phyloP scores from a whole-genome alignment of 2,113 vertebrate genomes.

The Todiramphus chloris region DNA sequence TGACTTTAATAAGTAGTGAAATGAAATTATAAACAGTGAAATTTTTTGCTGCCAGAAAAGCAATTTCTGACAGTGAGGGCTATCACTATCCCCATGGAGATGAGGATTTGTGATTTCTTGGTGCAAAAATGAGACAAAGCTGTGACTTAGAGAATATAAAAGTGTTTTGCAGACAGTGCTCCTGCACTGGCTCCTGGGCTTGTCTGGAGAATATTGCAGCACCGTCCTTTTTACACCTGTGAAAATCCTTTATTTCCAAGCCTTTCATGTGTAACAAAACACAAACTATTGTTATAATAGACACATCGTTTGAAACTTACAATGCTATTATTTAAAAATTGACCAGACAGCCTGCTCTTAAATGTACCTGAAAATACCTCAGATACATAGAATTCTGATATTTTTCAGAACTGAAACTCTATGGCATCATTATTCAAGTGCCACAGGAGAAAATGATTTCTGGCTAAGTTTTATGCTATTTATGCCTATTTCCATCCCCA shows the following conservation, averaged over 20 bases:
- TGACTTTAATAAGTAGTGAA: conserved; percentile 34
- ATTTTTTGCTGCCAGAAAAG: conserved; percentile 13
- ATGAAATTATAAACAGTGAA: conserved; percentile 26
- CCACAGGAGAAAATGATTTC: background rate
- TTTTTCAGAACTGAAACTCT: background rate
- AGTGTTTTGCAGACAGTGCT: background rate
- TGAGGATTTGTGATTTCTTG: conserved; percentile 29
- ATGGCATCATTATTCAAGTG: background rate
- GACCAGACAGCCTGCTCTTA: background rate
- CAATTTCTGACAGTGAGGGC: background rate
- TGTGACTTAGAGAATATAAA: background rate
- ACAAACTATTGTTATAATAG: background rate
- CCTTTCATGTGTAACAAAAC: conserved; percentile 7
- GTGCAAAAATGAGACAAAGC: background rate
- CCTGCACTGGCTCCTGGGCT: background rate
- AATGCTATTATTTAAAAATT: background rate
- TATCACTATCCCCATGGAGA: conserved; percentile 1
- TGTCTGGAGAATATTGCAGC: background rate
- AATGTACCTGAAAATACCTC: background rate
- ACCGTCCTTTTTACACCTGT: background rate
- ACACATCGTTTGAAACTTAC: background rate
- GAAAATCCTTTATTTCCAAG: conserved; percentile 24
- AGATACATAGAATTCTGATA: background rate
- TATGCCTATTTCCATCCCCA: background rate
- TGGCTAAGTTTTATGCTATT: background rate